phyloP scores from a whole-genome alignment of 2,797 vertebrate genomes.

The Ceyx erithaca region DNA sequence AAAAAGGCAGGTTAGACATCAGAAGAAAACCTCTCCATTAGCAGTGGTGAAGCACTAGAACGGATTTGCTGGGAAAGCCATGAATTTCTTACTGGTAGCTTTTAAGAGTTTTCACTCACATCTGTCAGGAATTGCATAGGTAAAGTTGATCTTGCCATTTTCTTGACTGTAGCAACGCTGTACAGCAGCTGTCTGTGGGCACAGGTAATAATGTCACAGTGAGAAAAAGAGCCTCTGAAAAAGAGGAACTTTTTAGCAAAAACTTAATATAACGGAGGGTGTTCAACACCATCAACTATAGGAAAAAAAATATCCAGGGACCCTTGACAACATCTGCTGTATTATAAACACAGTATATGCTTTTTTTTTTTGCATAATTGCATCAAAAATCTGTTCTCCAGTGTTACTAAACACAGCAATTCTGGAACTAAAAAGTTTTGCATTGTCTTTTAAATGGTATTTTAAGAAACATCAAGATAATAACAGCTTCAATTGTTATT shows the following conservation, averaged over 20 bases:
- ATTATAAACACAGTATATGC: not conserved
- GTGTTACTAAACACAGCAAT: not conserved
- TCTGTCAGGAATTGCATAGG: not conserved
- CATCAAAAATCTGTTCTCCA: not conserved
- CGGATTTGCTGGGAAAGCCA: not conserved
- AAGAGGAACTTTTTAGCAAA: not conserved
- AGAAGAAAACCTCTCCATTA: constrained; percentile 18
- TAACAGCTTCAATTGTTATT: not conserved
- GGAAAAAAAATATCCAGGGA: not conserved
- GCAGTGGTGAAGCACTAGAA: not conserved
- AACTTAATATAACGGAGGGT: not conserved
- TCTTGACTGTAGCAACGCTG: not conserved
- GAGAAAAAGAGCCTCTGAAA: not conserved
- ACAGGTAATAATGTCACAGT: not conserved
- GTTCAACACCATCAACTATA: not conserved
- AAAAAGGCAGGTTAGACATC: not conserved
- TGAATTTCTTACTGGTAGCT: not conserved
- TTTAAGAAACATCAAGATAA: not conserved
- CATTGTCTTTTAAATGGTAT: not conserved
- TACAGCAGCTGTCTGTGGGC: constrained; percentile 20
- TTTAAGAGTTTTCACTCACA: not conserved
- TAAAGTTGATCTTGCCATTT: not conserved
- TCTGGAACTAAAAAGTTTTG: not conserved
- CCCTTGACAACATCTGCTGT: not conserved
- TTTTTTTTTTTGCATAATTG: not conserved